Percentiles rank a stretch among this genome's conserved stretches.
Evolutionary conservation across 2,888 invertebrate species (phyloP).

Genomic region (Thumatha senex): DNA sequence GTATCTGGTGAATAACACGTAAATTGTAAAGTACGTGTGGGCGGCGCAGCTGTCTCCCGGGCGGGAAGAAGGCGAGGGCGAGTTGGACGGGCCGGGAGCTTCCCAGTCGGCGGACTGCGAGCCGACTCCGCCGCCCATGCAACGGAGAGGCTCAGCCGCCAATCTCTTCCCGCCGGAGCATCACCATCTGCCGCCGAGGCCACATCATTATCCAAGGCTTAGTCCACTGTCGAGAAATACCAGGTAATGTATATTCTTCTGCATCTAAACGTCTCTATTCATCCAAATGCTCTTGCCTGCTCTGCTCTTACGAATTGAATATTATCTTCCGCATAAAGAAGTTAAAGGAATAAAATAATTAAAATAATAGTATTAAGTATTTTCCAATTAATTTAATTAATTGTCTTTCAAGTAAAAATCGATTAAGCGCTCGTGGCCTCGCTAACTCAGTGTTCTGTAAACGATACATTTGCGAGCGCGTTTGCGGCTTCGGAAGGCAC

Average conservation of each 20-base stretch:
- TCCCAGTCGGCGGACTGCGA: slow-evolving; percentile 97
- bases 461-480: no score
- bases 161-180: slow-evolving; percentile 92
- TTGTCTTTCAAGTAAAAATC: no score
- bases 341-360: no score
- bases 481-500: no score
- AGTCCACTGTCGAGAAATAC: slow-evolving; percentile 91
- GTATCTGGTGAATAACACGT: slow-evolving; percentile 21
- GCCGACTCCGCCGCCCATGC: slow-evolving; percentile 93
- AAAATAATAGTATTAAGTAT: no score
- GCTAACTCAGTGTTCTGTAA: no score
- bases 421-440: no score
- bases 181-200: slow-evolving; percentile 73
- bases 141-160: slow-evolving; percentile 92
- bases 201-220: slow-evolving; percentile 86
- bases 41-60: slow-evolving; percentile 90
- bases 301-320: no score
- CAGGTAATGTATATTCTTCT: slow-evolving; percentile 43
- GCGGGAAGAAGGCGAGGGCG: slow-evolving; percentile 92
- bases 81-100: slow-evolving; percentile 94
- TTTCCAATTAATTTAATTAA: no score
- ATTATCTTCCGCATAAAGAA: no score
- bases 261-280: no score
- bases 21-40: slow-evolving; percentile 41
- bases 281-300: no score